phyloP scores from a whole-genome alignment of 2,888 invertebrate genomes.

The Synanthedon vespiformis region DNA sequence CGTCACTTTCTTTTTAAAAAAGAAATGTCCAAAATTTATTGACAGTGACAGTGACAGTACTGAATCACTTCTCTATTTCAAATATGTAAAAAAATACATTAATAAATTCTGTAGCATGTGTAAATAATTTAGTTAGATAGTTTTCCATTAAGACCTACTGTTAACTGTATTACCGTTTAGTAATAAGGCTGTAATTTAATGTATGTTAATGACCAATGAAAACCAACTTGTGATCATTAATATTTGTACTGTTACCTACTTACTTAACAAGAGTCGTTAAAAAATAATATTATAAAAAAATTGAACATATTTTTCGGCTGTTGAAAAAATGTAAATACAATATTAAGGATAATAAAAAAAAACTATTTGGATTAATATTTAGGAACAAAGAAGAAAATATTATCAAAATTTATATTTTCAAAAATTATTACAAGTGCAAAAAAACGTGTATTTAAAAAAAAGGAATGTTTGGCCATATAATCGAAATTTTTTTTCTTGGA shows the following conservation, averaged over 20 bases:
- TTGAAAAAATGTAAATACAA: conserved; percentile 71
- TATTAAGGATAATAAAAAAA: conserved; percentile 64
- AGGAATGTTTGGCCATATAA: conserved; percentile 64
- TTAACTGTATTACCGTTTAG: conserved; percentile 59
- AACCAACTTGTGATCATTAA: conserved; percentile 73
- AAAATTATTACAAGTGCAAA: conserved; percentile 70
- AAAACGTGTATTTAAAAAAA: conserved; percentile 47
- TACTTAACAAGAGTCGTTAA: conserved; percentile 71
- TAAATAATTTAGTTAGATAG: conserved; percentile 48
- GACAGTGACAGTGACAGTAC: background rate
- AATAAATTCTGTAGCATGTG: conserved; percentile 16
- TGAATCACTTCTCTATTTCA: background rate
- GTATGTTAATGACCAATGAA: conserved; percentile 73
- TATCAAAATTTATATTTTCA: conserved; percentile 72
- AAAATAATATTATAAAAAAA: conserved; percentile 66
- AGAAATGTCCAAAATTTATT: no score
- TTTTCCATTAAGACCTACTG: conserved; percentile 57
- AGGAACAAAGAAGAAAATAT: conserved; percentile 67
- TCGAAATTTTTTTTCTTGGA: conserved; percentile 51
- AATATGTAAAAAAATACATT: conserved; percentile 7
- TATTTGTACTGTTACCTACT: conserved; percentile 72
- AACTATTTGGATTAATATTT: conserved; percentile 72
- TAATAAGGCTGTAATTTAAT: conserved; percentile 64
- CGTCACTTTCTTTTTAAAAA: no score
- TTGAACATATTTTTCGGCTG: conserved; percentile 72